Base-by-base conservation (phyloP, 2,888 invertebrate species). In the Linyphia triangularis region DNA sequence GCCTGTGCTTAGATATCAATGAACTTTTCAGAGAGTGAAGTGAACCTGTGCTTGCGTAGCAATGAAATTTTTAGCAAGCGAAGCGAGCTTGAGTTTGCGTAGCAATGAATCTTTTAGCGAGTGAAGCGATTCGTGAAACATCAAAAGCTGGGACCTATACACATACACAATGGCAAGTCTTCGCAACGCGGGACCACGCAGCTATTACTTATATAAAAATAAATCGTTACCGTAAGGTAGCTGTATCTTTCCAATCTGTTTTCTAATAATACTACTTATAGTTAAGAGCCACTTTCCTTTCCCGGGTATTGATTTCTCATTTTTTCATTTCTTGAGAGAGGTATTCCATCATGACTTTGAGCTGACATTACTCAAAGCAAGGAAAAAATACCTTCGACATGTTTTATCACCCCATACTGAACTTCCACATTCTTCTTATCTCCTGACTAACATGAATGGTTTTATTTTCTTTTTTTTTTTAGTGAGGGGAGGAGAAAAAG, bases 371-470 rank as follows among this genome's bases (percentile, higher is more conserved):
- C 85, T 69, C 77, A 78, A 75, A 43, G 40, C 43, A 16, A 9
- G 43, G 59, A 85, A 85, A 85, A 69, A 85, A 85, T 69, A 37
- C 59, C 63, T 40, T 59, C 69, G 77, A 67, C 85, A 85, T 85
- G 59, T 85, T 85, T 85, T 85, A 85, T 85, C 85, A 69, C 40
- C 73, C 77, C 28, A 70, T 85, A 69, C 77, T 59, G 69, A 69
- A 67, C 75, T 85, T 75, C 77, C 77, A 85, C 69, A 75, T 85
- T 85, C 77, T 83, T 83, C 83, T 85, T 85, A 85, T 85, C 85
- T 85, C 30, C 77, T 70, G 61, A 70, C 69, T 85, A 77, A 77
- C 85, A 85, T 40, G 77, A 30, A 85, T 59, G 69, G 70, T 33
- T 81, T 69, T 43, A 9, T 70, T 70, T 33, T 33, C 37, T 65